A percentile compares a stretch with the other conserved stretches of the same genome.
Evolutionary conservation across 2,113 vertebrate genomes (phyloP).

Genomic region (Solea senegalensis): DNA sequence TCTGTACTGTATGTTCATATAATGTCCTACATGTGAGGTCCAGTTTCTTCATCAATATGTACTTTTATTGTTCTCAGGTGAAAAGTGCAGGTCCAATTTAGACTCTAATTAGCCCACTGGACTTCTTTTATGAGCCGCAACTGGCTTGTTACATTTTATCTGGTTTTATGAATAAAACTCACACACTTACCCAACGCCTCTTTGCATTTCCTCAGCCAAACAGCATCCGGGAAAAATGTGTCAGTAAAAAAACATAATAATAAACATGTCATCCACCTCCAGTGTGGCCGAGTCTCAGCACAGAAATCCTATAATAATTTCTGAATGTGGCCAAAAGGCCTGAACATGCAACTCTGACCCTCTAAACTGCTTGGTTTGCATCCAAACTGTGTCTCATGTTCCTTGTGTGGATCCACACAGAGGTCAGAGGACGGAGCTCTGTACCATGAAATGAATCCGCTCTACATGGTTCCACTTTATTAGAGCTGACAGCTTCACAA

Average conservation of each 20-base stretch:
- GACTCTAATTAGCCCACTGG: conserved; percentile 37
- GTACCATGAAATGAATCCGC: conserved; percentile 67
- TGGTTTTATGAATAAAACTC: conserved; percentile 33
- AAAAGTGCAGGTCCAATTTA: background rate
- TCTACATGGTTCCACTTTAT: conserved; percentile 61
- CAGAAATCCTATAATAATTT: conserved; percentile 67
- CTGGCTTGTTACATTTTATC: conserved; percentile 40
- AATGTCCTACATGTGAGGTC: too few species aligned
- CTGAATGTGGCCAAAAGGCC: conserved; percentile 68
- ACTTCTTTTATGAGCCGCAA: conserved; percentile 45
- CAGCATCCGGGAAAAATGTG: conserved; percentile 31
- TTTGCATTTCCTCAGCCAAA: conserved; percentile 21
- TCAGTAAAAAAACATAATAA: conserved; percentile 38
- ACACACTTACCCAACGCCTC: conserved; percentile 7
- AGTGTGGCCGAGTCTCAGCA: conserved; percentile 38
- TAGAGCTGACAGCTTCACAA: conserved; percentile 64
- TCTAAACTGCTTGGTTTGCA: conserved; percentile 43
- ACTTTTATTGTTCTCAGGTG: conserved; percentile 43
- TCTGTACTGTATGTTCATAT: too few species aligned
- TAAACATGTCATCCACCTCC: conserved; percentile 49
- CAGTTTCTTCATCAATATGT: conserved; percentile 30
- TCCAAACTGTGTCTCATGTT: conserved; percentile 68
- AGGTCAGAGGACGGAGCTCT: conserved; percentile 56
- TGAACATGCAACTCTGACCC: conserved; percentile 57
- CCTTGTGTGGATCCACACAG: conserved; percentile 34